Base-by-base conservation (phyloP, 2,888 invertebrate genomes). In the Drosophila infuscata region DNA sequence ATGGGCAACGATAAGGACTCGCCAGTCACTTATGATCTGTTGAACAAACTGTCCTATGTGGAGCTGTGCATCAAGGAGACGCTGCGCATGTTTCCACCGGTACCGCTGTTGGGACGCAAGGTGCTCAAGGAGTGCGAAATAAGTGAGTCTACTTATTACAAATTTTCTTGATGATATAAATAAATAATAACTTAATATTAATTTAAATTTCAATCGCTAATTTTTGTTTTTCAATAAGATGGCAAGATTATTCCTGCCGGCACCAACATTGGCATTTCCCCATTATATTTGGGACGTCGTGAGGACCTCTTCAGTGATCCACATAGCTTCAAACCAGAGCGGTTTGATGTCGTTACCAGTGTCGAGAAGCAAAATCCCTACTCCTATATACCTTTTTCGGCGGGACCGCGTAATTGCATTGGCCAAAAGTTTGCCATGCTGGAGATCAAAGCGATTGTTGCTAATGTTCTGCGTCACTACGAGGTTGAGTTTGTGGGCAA, bases 371-470 rank as follows among this genome's bases (percentile, higher is more conserved):
- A 86, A 33, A 93, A 92, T 79, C 92, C 93, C 0, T 93, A 92
- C 64, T 91, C 92, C 3, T 93, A 91, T 69, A 92, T 93, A 65
- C 93, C 93, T 7, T 93, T 93, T 56, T 92, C 92, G 20, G 93
- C 93, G 0, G 93, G 93, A 0, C 87, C 93, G 11, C 91, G 93
- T 7, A 93, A 93, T 76, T 93, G 93, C 69, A 93, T 93, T 78
- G 93, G 93, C 1, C 93, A 93, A 69, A 93, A 92, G 68, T 93
- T 93, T 62, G 93, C 93, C 35, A 88, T 93, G 78, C 67, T 93
- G 33, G 93, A 93, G 81, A 92, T 92, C 6, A 93, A 93, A 74
- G 91, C 91, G 8, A 80, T 93, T 30, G 84, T 91, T 5, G 81
- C 91, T 0, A 93, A 93, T 83, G 89, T 93, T 2, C 70, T 93